Percentiles rank a stretch among this genome's conserved stretches.
phyloP scores from a whole-genome alignment of 2,888 invertebrate genomes.

The Xanthia icteritia region DNA sequence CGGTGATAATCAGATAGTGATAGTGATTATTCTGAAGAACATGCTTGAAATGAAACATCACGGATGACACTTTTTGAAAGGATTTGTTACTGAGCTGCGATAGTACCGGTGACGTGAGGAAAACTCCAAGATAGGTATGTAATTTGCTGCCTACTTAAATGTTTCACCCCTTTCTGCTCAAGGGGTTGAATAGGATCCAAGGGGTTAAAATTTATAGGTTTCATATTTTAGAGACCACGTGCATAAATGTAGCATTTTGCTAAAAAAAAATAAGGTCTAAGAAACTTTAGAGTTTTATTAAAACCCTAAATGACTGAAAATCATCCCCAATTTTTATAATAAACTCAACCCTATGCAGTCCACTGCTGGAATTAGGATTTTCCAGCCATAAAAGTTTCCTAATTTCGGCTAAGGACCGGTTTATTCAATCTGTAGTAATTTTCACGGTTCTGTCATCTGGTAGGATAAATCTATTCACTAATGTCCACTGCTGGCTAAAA shows the following conservation, averaged over 20 bases:
- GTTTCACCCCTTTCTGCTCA: slow-evolving; percentile 12
- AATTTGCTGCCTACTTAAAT: neutral
- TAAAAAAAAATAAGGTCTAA: neutral
- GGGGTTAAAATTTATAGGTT: neutral
- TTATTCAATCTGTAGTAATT: neutral
- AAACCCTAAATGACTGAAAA: slow-evolving; percentile 3
- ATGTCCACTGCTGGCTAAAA: neutral
- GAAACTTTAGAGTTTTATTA: neutral
- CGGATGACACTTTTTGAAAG: slow-evolving; percentile 21
- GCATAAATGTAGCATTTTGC: neutral
- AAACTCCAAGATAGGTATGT: slow-evolving; percentile 46
- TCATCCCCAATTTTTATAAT: slow-evolving; percentile 9
- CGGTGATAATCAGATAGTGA: slow-evolving; percentile 34
- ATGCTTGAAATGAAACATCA: neutral
- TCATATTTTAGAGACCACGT: slow-evolving; percentile 13
- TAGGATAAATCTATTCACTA: neutral
- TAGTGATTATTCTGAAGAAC: slow-evolving; percentile 12
- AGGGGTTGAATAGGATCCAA: neutral
- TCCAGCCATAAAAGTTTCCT: neutral
- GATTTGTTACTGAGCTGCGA: slow-evolving; percentile 2
- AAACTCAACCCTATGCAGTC: neutral
- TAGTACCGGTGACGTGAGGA: slow-evolving; percentile 31
- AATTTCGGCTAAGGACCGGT: neutral
- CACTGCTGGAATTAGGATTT: neutral
- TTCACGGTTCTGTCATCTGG: neutral